Base-by-base conservation (phyloP, 2,797 vertebrate species). In the Lutjanus argentimaculatus region DNA sequence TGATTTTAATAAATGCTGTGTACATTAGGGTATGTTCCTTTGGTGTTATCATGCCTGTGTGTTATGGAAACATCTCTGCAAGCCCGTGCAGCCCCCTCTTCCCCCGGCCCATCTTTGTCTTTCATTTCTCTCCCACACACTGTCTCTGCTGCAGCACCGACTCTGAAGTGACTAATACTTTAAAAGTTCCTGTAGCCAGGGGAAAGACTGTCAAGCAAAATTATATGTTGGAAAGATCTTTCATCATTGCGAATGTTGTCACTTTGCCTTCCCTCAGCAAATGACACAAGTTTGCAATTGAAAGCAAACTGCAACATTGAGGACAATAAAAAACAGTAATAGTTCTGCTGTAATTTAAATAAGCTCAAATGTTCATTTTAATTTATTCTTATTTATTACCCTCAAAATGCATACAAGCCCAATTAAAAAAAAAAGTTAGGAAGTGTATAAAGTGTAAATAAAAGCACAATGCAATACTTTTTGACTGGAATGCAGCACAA, bases 121-220 rank as follows among this genome's bases (percentile, higher is more conserved):
- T 85, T 86, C 69, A 85, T 89, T 85, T 53, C 69, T 83, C 90
- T 88, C 92, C 91, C 90, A 91, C 92, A 89, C 83, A 80, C 74
- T 72, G 89, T 91, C 86, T 85, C 69, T 61, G 82, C 83, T 15
- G 13, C 72, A 56, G 77, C 21, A 3, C 67, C 1, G 48, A 75
- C 80, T 85, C 80, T 79, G 68, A 88, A 88, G 79, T 90, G 89
- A 93, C 88, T 91, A 92, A 91, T 87, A 80, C 88, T 91, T 90
- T 84, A 87, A 89, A 91, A 91, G 75, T 89, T 89, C 64, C 80
- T 66, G 64, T 82, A 80, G 90, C 93, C 85, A 82, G 86, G 82
- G 89, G 88, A 87, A 77, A 88, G 89, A 67, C 87, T 91, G 90
- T 91, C 90, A 91, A 80, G 76, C 58, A 3, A 85, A 91, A 91